Percentiles rank a stretch among this genome's conserved stretches.
Conservation (phyloP, 2,888 invertebrate species). For the Drosophila quinaria region DNA sequence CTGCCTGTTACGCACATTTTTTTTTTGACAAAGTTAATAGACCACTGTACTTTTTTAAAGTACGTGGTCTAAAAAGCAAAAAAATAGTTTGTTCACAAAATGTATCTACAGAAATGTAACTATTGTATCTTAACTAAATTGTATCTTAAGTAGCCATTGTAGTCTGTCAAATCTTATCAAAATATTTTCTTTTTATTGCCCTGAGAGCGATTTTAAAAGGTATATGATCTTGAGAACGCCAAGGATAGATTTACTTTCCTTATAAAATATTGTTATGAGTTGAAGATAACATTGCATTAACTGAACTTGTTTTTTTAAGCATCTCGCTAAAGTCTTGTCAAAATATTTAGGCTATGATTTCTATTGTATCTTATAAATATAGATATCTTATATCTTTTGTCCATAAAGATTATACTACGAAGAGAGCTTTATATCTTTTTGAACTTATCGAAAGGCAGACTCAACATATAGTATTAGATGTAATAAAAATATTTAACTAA, state of each 20-base stretch:
- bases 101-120: background rate
- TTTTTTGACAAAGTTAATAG: too few species aligned
- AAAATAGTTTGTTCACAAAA: too few species aligned
- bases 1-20: too few species aligned
- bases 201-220: background rate
- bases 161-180: background rate
- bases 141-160: background rate
- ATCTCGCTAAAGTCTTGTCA: background rate
- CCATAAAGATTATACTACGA: background rate
- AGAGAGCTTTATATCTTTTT: background rate
- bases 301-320: background rate
- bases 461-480: background rate
- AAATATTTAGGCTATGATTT: background rate
- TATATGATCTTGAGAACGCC: background rate
- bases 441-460: background rate
- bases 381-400: background rate
- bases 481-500: background rate
- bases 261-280: background rate
- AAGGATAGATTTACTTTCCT: background rate
- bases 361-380: background rate
- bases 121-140: background rate
- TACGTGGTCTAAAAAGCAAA: too few species aligned
- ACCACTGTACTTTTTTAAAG: too few species aligned
- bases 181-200: background rate
- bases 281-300: background rate